These are phyloP conservation scores for Numida meleagris DNA, from an alignment of 2,113 vertebrate genomes.

Conservation along the genomic window DNA sequence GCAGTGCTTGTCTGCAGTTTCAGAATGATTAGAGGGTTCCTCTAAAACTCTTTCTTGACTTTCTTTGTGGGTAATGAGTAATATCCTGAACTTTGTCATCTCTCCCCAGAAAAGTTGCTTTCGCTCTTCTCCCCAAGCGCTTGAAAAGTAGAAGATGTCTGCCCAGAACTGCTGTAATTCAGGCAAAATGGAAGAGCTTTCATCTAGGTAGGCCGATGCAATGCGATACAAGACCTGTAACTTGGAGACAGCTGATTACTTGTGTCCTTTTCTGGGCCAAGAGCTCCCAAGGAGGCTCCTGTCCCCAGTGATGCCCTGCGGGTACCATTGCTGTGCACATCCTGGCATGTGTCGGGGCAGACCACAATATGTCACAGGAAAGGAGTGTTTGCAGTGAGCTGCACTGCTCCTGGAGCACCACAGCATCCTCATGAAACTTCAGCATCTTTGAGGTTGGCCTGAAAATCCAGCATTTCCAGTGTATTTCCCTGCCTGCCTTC, in stretches of 20 bases:
- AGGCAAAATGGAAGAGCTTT: background rate
- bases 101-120: background rate
- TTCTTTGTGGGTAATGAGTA: accelerated
- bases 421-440: background rate
- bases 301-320: background rate
- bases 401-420: background rate
- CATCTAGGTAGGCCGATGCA: background rate
- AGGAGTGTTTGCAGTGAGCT: background rate
- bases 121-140: background rate
- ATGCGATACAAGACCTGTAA: background rate
- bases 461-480: background rate
- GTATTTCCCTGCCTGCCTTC: background rate
- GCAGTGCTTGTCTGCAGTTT: background rate
- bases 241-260: background rate
- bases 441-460: background rate
- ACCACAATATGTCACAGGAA: accelerated
- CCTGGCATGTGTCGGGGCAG: background rate
- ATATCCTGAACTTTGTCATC: background rate
- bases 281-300: background rate
- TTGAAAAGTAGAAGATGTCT: background rate
- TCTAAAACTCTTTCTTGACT: background rate
- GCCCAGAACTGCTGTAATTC: background rate
- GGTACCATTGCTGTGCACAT: accelerated
- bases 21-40: background rate
- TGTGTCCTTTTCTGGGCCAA: background rate